These are phyloP conservation scores for Mimachlamys varia DNA, from an alignment of 2,888 invertebrate genomes.

Conservation along the genomic window DNA sequence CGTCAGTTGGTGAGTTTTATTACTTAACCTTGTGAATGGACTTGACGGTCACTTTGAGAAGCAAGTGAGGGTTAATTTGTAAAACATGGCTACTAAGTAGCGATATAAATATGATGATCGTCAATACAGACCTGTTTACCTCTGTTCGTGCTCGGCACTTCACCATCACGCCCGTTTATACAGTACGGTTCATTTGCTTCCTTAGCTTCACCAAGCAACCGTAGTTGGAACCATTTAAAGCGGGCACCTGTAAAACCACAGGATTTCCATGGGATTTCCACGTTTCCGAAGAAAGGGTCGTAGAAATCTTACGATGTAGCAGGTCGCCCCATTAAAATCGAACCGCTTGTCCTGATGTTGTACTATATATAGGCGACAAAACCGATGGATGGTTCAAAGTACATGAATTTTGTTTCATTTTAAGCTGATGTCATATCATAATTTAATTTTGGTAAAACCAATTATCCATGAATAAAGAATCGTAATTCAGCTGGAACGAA, in stretches of 20 bases:
- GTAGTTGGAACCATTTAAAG: neutral
- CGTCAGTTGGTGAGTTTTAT: neutral
- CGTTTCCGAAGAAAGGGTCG: neutral
- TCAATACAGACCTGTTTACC: neutral
- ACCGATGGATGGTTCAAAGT: no score
- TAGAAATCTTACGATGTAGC: no score
- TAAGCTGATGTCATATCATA: no score
- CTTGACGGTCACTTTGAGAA: conserved; percentile 22
- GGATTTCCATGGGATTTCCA: neutral
- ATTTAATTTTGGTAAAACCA: no score
- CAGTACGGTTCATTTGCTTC: neutral
- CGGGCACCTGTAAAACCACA: neutral
- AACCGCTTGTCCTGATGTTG: no score
- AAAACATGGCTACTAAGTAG: neutral
- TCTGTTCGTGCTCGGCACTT: neutral
- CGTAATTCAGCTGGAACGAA: no score
- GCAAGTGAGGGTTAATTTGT: neutral
- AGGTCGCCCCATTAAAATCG: no score
- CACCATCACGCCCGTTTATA: neutral
- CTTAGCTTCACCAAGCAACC: neutral
- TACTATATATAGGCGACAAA: no score
- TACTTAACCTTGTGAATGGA: conserved; percentile 3
- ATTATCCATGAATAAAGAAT: no score
- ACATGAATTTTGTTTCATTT: no score
- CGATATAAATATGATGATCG: neutral